phyloP scores from a whole-genome alignment of 1,140 invertebrate genomes.

The Trichonephila inaurata region DNA sequence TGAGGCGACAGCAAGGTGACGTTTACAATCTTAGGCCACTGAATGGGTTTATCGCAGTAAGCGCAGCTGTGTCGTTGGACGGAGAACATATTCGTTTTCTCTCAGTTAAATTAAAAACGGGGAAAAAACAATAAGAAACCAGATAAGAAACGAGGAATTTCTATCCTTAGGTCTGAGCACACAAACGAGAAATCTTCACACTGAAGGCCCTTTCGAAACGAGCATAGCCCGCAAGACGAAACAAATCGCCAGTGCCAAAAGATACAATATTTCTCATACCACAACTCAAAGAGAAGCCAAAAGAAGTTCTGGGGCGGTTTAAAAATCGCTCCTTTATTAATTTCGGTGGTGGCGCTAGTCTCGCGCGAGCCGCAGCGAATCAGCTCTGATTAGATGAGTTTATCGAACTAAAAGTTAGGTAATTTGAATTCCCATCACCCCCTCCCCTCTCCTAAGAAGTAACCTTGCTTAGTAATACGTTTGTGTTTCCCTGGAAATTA shows the following conservation, averaged over 20 bases:
- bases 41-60: slow-evolving; percentile 28
- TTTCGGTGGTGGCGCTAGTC: neutral
- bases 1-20: neutral
- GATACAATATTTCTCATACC: slow-evolving; percentile 14
- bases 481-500: neutral
- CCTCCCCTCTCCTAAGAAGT: neutral
- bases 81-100: slow-evolving; percentile 34
- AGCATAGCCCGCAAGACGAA: slow-evolving; percentile 3
- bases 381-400: slow-evolving; percentile 10
- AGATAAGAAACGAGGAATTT: neutral
- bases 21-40: slow-evolving; percentile 50
- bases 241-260: neutral
- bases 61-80: slow-evolving; percentile 51
- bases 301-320: neutral
- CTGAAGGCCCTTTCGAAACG: neutral
- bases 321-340: slow-evolving; percentile 21
- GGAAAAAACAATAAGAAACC: neutral
- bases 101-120: neutral
- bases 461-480: neutral
- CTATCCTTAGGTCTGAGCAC: slow-evolving; percentile 13
- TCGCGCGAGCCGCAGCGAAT: neutral
- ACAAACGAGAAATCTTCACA: neutral
- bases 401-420: slow-evolving; percentile 5
- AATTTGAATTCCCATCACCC: neutral
- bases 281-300: neutral